Base-by-base conservation (phyloP, 2,888 invertebrate genomes). In the Electrophaes corylata region DNA sequence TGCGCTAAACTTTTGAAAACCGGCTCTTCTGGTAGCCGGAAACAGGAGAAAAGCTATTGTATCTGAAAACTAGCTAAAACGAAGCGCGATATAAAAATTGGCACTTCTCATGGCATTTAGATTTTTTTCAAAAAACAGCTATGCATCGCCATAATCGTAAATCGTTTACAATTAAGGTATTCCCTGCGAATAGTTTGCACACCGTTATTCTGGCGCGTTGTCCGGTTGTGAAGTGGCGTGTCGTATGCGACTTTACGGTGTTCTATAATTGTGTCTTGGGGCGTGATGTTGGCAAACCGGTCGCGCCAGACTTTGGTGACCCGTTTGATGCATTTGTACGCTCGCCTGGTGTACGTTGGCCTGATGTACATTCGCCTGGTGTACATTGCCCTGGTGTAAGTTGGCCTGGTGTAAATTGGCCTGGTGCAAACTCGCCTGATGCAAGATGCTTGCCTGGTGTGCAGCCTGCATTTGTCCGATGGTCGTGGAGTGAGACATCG, bases 281-380 rank as follows among this genome's bases (percentile, higher is more conserved):
- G 72, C 75, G 73, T 84, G 83, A 66, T 83, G 84, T 62, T 78
- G 82, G 68, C 85, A 86, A 70, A 76, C 70, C 66, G 79, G 74
- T 10, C 77, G 74, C 65, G 73, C 63, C 18, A 66, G 41, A 53
- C 66, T 65, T 45, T 62, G 60, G 14, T 60, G 62, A 46, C 48
- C 33, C 8, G 59, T 60, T 35, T 52, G 59, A 40, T 70, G 70
- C 26, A 59, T 54, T 43, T 66, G 66, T 29, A 50, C 57, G 48
- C 47, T 56, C 45, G 44, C 29, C 29, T 44, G 44, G 18, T 44
- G 44, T 10, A 26, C 14, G 44, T 6, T 23, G 2, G 37, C 37
- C 31, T 23, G 47, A 16, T 37, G 47, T 23, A 37, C 12, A 6
- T 35, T 20, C 2, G 35, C 37, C 45, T 55, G 56, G 16, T 53